Conservation (phyloP, 2,113 vertebrate genomes). For the Sporophila hypoxantha region DNA sequence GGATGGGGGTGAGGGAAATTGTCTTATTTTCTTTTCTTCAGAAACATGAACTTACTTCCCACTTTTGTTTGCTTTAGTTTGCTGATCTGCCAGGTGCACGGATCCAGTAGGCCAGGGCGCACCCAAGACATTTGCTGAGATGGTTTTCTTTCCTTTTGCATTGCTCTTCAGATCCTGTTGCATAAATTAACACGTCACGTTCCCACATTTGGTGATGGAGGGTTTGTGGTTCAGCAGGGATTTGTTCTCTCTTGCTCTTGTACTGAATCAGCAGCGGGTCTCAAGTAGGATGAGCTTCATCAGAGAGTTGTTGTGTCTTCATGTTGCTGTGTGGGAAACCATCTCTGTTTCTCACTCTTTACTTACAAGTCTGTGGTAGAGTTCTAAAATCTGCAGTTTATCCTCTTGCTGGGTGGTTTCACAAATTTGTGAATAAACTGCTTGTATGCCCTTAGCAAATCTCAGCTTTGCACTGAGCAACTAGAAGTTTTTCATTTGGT, state of each 20-base stretch:
- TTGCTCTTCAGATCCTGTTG: constrained; percentile 37
- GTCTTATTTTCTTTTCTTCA: constrained; percentile 77
- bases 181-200: constrained; percentile 62
- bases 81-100: constrained; percentile 69
- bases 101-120: constrained; percentile 39
- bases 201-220: constrained; percentile 49
- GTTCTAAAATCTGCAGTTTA: neutral
- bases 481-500: neutral
- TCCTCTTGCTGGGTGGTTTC: neutral
- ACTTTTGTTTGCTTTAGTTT: constrained; percentile 75
- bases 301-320: neutral
- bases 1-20: constrained; percentile 69
- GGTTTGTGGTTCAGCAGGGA: neutral
- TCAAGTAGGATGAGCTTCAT: neutral
- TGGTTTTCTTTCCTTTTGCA: constrained; percentile 53
- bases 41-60: constrained; percentile 78
- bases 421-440: neutral
- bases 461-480: neutral
- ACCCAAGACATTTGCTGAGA: constrained; percentile 57
- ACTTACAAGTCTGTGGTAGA: neutral
- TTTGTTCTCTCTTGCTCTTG: neutral
- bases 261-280: neutral
- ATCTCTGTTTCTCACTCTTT: neutral
- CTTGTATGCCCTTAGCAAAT: neutral
- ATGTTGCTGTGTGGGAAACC: neutral